Base-by-base conservation (phyloP, 1,140 invertebrate species). In the Drosophila tani region DNA sequence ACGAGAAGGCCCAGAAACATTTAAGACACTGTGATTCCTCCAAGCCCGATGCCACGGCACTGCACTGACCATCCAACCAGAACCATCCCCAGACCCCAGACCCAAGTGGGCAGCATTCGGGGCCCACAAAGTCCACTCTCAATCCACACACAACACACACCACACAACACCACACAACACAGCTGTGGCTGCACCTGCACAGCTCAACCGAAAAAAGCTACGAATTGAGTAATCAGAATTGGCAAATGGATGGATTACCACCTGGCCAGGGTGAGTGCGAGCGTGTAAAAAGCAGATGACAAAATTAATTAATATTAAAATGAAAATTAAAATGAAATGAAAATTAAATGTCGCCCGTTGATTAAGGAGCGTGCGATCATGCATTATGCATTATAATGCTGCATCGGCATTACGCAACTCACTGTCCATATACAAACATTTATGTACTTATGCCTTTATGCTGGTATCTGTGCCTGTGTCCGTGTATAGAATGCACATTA, bases 281-380 rank as follows among this genome's bases (percentile, higher is more conserved):
- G 24, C 19, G 19, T 63, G 63, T 63, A 63, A 65, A 62, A 75
- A 83, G 47, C 66, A 76, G 66, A 65, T 83, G 80, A 66, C 64
- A 76, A 73, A 88, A 77, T 86, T 83, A 86, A 86, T 88, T 83
- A 86, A 88, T 76, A 79, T 82, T 82, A 56, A 75, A 78, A 38
- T 38, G 35, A 4, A 35, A n/a, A 12, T 12, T 2, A 79, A 69
- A 87, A 86, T 82, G 68, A 79, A 81, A 75, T 78, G 71, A 75
- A 69, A 78, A 82, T 87, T 68, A 74, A 66, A 79, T 70, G 56
- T 50, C 55, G 45, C 71, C 45, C 70, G 66, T 64, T 76, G 65
- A 78, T 67, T 82, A 77, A 77, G 68, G 66, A 70, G 49, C 43
- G 75, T 47, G 75, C 56, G 64, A 83, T 70, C 77, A 82, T 82